Base-by-base conservation (phyloP, 2,888 invertebrate species). In the Abrostola tripartita region DNA sequence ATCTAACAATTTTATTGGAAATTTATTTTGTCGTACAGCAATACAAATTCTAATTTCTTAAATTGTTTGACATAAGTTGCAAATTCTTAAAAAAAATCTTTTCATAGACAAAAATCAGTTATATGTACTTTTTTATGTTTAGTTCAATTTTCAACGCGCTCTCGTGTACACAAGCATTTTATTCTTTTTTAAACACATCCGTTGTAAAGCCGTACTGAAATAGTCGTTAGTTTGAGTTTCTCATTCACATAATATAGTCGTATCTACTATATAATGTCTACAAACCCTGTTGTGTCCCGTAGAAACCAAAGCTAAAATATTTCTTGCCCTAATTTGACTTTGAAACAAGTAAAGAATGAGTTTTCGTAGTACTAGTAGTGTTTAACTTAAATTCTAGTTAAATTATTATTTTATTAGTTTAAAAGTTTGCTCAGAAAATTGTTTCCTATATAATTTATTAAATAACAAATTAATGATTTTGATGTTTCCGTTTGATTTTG, bases 391-490 rank as follows among this genome's bases (percentile, higher is more conserved):
- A 44, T 42, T 50, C 56, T 68, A 70, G 61, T 56, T 64, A 41
- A 60, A 62, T 56, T 59, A 60, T 54, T 36, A 72, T 79, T 79
- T 71, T 67, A 75, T 61, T 83, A 83, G 78, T 63, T 65, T 81
- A 76, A 52, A 76, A 72, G 60, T 76, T 56, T 81, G 90, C 90
- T 90, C 90, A 90, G 70, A 68, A 77, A 75, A 79, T 80, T 71
- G 88, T 90, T 89, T 90, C 91, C 91, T 90, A 90, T 87, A 84
- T 78, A 71, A 65, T 76, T 71, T 66, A 64, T 64, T 72, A 65
- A 47, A 57, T 65, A 57, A 63, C 36, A 53, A 65, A 44, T 37
- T 24, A 59, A 57, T 59, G 50, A 42, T 41, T 62, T 68, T 38
- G 52, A 37, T 40, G 57, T 65, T 74, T 71, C 37, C 36, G 24